These are phyloP conservation scores for Lysandra coridon DNA, from an alignment of 2,888 invertebrate species.

Conservation along the genomic window DNA sequence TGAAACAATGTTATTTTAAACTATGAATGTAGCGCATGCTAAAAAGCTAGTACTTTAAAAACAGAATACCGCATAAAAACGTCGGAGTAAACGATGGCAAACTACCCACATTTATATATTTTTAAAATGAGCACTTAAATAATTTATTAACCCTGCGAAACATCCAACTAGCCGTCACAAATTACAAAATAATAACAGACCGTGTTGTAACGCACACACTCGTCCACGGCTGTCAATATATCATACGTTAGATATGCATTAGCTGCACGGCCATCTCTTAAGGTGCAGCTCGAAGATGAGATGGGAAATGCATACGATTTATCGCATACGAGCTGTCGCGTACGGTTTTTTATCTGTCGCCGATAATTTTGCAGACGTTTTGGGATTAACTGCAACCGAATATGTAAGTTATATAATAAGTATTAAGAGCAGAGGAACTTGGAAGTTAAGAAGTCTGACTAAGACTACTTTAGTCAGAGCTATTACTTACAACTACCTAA, in stretches of 20 bases:
- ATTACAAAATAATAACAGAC: conserved; percentile 65
- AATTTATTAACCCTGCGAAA: conserved; percentile 45
- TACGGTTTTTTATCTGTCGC: no score
- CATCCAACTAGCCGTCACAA: conserved; percentile 50
- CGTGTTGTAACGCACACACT: conserved; percentile 46
- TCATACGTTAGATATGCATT: conserved; percentile 70
- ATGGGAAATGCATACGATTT: background rate
- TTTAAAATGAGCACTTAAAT: conserved; percentile 40
- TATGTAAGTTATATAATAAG: no score
- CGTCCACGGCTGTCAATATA: conserved; percentile 67
- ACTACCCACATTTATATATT: conserved; percentile 26
- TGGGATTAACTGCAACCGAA: no score
- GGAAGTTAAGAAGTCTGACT: no score
- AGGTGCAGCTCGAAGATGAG: background rate
- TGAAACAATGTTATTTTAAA: background rate
- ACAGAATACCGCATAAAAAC: conserved; percentile 2
- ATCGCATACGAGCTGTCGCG: background rate
- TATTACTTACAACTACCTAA: no score
- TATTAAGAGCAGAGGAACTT: no score
- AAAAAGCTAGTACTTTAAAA: background rate
- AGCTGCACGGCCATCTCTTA: conserved; percentile 47
- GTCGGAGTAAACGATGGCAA: background rate
- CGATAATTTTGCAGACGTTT: no score
- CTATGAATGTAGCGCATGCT: background rate
- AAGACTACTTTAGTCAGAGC: no score